Conservation (phyloP, 2,113 vertebrate species). For the Lophius piscatorius region DNA sequence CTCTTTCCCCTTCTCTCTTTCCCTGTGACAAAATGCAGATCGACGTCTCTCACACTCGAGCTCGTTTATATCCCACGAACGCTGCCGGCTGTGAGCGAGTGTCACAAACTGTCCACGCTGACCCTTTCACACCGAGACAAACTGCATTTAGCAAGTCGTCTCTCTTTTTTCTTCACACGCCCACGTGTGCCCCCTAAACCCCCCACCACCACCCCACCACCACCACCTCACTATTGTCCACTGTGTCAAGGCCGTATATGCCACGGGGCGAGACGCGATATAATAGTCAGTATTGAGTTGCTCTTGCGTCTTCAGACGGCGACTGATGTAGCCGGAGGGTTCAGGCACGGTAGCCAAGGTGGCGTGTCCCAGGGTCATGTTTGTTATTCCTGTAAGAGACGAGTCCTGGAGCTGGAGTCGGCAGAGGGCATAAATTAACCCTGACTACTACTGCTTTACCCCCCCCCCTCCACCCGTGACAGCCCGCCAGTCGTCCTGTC, state of each 20-base stretch:
- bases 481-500: constrained; percentile 60
- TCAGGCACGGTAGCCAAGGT: constrained; percentile 78
- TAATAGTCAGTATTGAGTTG: constrained; percentile 77
- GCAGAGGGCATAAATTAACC: constrained; percentile 79
- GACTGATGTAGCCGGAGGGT: constrained; percentile 69
- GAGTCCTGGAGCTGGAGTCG: constrained; percentile 68
- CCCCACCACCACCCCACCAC: too few relatives aligned
- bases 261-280: constrained; percentile 38
- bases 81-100: constrained; percentile 67
- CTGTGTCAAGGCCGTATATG: constrained; percentile 56
- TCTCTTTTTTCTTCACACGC: constrained; percentile 36
- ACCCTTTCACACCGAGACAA: constrained; percentile 54
- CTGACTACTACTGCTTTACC: constrained; percentile 60
- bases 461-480: constrained; percentile 16
- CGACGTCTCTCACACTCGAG: constrained; percentile 62
- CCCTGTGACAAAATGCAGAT: constrained; percentile 74
- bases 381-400: constrained; percentile 81
- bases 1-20: constrained; percentile 32
- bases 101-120: constrained; percentile 71
- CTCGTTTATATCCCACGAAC: constrained; percentile 75
- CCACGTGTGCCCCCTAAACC: constrained; percentile 43
- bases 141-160: constrained; percentile 55
- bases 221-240: constrained; percentile 71
- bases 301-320: constrained; percentile 56
- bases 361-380: constrained; percentile 78